phyloP scores from a whole-genome alignment of 2,797 vertebrate species.

The Hylomyscus alleni region DNA sequence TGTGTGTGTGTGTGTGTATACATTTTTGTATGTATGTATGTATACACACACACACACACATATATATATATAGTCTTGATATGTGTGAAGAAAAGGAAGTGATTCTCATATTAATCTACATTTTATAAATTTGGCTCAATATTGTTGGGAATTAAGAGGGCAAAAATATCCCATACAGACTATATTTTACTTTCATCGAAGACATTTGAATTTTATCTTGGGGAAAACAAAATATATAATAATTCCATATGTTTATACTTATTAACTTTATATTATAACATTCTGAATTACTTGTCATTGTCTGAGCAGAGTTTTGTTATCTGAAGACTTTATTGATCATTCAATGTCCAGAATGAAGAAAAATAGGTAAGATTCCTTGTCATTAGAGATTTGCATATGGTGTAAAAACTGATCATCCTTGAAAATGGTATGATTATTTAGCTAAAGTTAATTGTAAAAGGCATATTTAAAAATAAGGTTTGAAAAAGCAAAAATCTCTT shows the following conservation, averaged over 20 bases:
- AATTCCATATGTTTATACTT: conserved; percentile 61
- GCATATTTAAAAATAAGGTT: conserved; percentile 2
- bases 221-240: conserved; percentile 57
- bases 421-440: conserved; percentile 39
- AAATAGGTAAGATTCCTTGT: conserved; percentile 64
- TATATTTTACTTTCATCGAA: neutral
- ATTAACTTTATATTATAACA: neutral
- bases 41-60: neutral
- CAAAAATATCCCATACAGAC: conserved; percentile 15
- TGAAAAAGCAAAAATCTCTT: conserved; percentile 4
- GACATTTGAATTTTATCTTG: conserved; percentile 23
- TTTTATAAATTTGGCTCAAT: neutral
- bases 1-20: neutral
- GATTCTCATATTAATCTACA: neutral
- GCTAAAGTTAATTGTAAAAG: neutral
- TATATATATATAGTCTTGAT: neutral
- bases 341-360: conserved; percentile 63
- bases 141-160: neutral
- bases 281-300: conserved; percentile 55
- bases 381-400: conserved; percentile 2
- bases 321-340: conserved; percentile 51
- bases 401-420: conserved; percentile 27
- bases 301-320: conserved; percentile 69
- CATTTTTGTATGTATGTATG: neutral
- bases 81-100: neutral